phyloP scores from a whole-genome alignment of 2,888 invertebrate species.

The Branchipolynoe longqiensis region DNA sequence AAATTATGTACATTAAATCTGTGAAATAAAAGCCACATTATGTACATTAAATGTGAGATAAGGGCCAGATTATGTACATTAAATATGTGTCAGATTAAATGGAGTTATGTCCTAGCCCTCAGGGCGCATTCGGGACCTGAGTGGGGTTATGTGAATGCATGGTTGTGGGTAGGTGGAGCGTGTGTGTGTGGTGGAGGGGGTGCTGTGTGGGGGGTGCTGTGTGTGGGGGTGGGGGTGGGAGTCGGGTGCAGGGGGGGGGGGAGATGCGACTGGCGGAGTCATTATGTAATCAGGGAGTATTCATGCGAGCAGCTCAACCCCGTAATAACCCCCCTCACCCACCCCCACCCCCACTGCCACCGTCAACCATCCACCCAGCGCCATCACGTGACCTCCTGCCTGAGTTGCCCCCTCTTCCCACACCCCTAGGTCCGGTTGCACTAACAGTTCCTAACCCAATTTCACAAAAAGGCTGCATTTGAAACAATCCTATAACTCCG shows the following conservation, averaged over 20 bases:
- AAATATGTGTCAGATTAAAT: neutral
- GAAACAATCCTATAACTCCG: no score
- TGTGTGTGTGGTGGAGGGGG: no score
- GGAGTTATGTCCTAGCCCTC: neutral
- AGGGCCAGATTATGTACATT: no score
- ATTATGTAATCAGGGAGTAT: conserved; percentile 49
- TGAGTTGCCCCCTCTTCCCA: no score
- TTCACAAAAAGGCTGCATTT: no score
- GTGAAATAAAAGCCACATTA: no score
- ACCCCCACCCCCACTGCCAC: neutral
- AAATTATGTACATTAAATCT: no score
- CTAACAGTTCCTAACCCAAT: no score
- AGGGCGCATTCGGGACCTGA: neutral
- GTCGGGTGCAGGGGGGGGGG: conserved; percentile 11
- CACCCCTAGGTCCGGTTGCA: no score
- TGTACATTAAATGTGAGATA: no score
- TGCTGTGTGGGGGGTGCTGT: neutral
- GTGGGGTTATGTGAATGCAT: neutral
- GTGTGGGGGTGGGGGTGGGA: neutral
- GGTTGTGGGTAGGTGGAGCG: neutral
- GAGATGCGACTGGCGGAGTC: conserved; percentile 2
- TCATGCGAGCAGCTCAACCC: conserved; percentile 1
- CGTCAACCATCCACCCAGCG: no score
- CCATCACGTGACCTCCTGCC: no score
- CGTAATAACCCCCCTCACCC: conserved; percentile 27